Percentiles rank a stretch among this genome's conserved stretches.
phyloP scores from a whole-genome alignment of 92 coral and sea anemone genomes.

The Epizoanthus rinbou region DNA sequence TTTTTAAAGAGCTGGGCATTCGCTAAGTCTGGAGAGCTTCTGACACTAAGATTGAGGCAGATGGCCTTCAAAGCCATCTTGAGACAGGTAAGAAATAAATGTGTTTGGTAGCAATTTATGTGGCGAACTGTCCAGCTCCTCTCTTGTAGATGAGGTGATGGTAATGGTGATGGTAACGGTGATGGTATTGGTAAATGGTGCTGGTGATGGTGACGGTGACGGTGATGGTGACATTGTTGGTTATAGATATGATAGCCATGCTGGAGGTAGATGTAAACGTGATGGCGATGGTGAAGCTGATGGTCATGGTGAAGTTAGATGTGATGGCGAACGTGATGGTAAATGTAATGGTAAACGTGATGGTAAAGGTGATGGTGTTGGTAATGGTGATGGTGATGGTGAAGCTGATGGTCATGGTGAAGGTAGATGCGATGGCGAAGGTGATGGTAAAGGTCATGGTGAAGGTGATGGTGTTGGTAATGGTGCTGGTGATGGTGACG shows the following conservation, averaged over 20 bases:
- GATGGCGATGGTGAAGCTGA: neutral
- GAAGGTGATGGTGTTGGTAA: neutral
- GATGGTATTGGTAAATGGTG: neutral
- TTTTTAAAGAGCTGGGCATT: slow-evolving; percentile 70
- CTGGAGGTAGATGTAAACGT: neutral
- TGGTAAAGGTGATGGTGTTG: too few relatives aligned
- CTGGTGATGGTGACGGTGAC: too few relatives aligned
- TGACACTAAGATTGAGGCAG: slow-evolving; percentile 75
- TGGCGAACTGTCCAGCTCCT: too few relatives aligned
- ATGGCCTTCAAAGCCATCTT: slow-evolving; percentile 70
- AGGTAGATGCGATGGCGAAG: too few relatives aligned
- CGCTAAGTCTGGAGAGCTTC: slow-evolving; percentile 82
- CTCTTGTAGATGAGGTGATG: neutral
- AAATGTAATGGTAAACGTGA: too few relatives aligned
- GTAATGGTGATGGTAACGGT: neutral
- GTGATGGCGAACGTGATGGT: neutral
- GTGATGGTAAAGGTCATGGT: too few relatives aligned
- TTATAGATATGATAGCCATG: too few relatives aligned
- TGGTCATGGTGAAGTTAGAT: neutral
- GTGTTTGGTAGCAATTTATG: too few relatives aligned
- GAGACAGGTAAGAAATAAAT: slow-evolving; percentile 65
- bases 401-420: too few relatives aligned
- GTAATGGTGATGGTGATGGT: too few relatives aligned
- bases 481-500: too few relatives aligned
- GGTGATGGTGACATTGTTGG: too few relatives aligned